Evolutionary conservation across 2,113 vertebrate species (phyloP), one percentile per base, ranked within the genome.

Genomic region (Ursus arctos): DNA sequence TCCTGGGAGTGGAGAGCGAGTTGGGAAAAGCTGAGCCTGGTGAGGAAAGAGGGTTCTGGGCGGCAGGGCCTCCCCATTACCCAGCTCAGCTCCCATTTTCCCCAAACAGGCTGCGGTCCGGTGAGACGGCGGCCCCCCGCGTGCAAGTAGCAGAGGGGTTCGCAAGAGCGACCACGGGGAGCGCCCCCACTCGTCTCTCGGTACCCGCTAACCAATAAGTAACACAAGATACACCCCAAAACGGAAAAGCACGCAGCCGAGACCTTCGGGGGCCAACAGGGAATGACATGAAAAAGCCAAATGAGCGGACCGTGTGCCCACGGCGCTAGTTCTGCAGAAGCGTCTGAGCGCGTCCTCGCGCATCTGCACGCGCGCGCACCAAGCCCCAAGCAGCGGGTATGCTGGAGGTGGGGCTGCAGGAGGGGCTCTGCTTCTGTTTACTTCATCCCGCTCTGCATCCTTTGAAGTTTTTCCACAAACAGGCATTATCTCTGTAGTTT

Each of bases 391-490:
- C 0, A 49, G 71, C 51, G 77, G 49, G 18, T 63, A 43, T 49
- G 16, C 22, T 33, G 63, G 21, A 79, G n/a, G 79, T 0, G 76
- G 77, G 40, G 71, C 0, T 51, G 51, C 16, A 16, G 3, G 36
- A 40, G 43, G 22, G 31, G 19, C 19, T 19, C 55, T 82, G 13
- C 8, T 26, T 28, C 57, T 61, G 26, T 36, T 80, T 15, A 28
- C 55, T 57, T 57, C 57, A n/a, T 1, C 33, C 3, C 6, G 55
- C 47, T 65, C 65, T 89, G 47, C 59, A 47, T 71, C 74, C n/a
- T 79, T 84, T 40, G 67, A 90, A 79, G 61, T 65, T 77, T 81
- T 94, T 86, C 28, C 67, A 88, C 11, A 92, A 81, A 71, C 59
- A 7, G 6, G 8, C 28, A 43, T 76, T 53, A 71, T 51, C 79